Evolutionary conservation across 2,888 invertebrate species (phyloP).

Genomic region (Spialia ferax): DNA sequence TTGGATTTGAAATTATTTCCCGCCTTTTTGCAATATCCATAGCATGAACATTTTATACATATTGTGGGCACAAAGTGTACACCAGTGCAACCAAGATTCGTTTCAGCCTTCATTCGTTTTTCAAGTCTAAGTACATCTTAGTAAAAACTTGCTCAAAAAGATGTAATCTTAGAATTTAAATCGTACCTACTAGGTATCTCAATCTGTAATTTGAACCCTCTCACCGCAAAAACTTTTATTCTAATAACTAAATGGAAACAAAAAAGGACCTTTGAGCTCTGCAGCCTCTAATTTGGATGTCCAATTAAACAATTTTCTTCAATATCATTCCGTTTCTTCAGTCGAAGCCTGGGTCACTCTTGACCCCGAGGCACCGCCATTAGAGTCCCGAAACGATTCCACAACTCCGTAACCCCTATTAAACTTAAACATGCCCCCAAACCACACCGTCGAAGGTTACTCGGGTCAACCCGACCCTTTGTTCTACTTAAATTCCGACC

Average conservation of each 20-base stretch:
- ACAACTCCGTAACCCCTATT: conserved; percentile 76
- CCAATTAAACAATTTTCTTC: conserved; percentile 84
- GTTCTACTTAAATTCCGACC: conserved; percentile 64
- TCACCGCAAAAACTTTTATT: conserved; percentile 6
- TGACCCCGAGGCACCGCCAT: conserved; percentile 77
- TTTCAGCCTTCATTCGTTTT: background rate
- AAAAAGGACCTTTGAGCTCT: conserved; percentile 56
- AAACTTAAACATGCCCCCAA: conserved; percentile 82
- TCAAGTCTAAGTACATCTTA: background rate
- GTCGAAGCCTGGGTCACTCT: conserved; percentile 66
- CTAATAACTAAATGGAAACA: conserved; percentile 44
- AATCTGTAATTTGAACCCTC: background rate
- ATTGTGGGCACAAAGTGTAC: background rate
- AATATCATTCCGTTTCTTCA: conserved; percentile 80
- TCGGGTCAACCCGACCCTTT: conserved; percentile 64
- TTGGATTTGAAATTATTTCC: conserved; percentile 39
- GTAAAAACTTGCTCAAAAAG: background rate
- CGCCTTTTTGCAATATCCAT: conserved; percentile 26
- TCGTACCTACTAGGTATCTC: background rate
- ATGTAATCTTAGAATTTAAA: background rate
- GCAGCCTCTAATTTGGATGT: conserved; percentile 76
- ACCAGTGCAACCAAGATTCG: background rate
- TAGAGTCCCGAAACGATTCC: conserved; percentile 75
- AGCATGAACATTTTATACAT: conserved; percentile 8
- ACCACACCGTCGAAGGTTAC: conserved; percentile 70